Base-by-base conservation (phyloP, 2,113 vertebrate species). In the Nycticorax nycticorax region DNA sequence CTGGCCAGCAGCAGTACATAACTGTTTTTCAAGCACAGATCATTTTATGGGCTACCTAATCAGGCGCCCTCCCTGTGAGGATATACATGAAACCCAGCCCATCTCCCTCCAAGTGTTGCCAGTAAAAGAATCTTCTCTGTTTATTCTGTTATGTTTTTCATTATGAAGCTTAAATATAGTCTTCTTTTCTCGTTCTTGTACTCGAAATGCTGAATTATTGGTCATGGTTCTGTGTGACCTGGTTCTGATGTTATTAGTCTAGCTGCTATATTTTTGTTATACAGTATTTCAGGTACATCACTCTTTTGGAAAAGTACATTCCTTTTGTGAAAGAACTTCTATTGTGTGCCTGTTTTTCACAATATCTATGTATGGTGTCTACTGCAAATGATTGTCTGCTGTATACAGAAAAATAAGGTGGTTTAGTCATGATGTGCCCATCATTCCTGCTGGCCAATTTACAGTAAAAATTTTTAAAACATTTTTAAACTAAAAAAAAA, bases 291-390 rank as follows among this genome's bases (percentile, higher is more conserved):
- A 90, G 93, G 78, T 85, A 89, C 63, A 87, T 82, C 66, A 33
- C 26, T 89, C 84, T 82, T 95, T 93, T 82, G 92, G 53, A 91
- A 91, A 96, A 96, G 81, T 88, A 91, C 85, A 83, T 94, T 77
- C 89, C 96, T 96, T 95, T 95, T 96, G 87, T 95, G 71, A 91
- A 91, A 89, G 66, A 68, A 72, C 35, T 89, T 91, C 92, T 88
- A 89, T 96, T 96, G 87, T 96, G 66, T 76, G 92, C 9, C 95
- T 97, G 89, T 95, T 96, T 96, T 94, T 97, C 94, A 93, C 91
- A 92, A 88, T 96, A 90, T 97, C 10, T 89, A 95, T 79, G 80
- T 93, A 94, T 52, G 24, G 82, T 80, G 30, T 69, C 92, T 87
- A 85, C 92, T 86, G 81, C 76, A 93, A 93, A 87, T 75, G 80